These are phyloP conservation scores for Blennius ocellaris DNA, from an alignment of 2,113 vertebrate species.

Conservation along the genomic window DNA sequence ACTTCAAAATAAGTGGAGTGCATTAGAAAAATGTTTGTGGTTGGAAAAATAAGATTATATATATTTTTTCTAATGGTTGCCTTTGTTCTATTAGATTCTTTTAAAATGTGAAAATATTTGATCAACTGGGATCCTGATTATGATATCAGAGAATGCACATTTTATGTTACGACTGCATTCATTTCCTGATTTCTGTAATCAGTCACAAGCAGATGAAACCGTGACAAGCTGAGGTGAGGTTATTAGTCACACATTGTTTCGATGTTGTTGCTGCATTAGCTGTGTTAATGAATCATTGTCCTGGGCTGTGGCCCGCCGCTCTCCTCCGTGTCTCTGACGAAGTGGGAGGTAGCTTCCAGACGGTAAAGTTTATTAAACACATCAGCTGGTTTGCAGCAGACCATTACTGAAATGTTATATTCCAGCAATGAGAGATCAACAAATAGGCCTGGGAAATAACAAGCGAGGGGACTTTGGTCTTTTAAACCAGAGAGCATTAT, in stretches of 20 bases:
- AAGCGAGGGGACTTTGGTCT: conserved; percentile 73
- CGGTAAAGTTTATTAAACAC: conserved; percentile 82
- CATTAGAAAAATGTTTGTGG: not conserved
- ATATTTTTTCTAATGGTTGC: not conserved
- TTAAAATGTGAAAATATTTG: not conserved
- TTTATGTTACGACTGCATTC: not conserved
- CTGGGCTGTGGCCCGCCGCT: conserved; percentile 38
- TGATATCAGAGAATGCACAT: not conserved
- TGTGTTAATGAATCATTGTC: conserved; percentile 61
- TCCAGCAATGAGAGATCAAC: conserved; percentile 74
- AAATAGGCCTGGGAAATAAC: conserved; percentile 76
- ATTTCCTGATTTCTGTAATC: not conserved
- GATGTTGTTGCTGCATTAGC: conserved; percentile 44
- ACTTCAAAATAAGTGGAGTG: not conserved
- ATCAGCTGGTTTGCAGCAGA: conserved; percentile 78
- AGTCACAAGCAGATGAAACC: conserved; percentile 1
- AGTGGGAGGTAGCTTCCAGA: conserved; percentile 76
- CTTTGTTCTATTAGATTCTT: not conserved
- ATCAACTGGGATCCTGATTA: not conserved
- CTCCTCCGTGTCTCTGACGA: conserved; percentile 41
- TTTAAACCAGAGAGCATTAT: conserved; percentile 74
- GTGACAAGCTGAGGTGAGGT: conserved; percentile 3
- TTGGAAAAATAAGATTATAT: not conserved
- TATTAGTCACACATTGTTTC: conserved; percentile 21
- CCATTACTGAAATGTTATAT: conserved; percentile 74